Base-by-base conservation (phyloP, 2,888 invertebrate species). In the Calameuta filiformis region DNA sequence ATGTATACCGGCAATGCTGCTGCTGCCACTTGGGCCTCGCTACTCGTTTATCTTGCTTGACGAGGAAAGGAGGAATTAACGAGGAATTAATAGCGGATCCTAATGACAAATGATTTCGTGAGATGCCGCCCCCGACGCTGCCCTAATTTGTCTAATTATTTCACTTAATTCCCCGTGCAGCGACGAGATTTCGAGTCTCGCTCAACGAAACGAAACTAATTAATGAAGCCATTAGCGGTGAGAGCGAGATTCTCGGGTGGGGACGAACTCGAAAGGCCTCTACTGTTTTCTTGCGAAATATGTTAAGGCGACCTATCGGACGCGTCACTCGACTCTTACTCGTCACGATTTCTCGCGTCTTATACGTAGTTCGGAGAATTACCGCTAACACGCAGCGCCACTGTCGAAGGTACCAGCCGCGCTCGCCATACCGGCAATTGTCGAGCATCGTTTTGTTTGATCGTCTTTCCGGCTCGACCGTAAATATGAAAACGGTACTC, bases 31-130 rank as follows among this genome's bases (percentile, higher is more conserved):
- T 3, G 71, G 56, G 82, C 82, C 81, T 82, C 87, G 87, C 87
- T 84, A 89, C 89, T 91, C 91, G 90, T 91, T 91, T 91, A 89
- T 91, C 91, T 91, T 91, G 88, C 90, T 90, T 90, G 90, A 91
- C 90, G 91, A 90, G 90, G 90, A 91, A 91, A 91, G 91, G 90
- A 90, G 89, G 91, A 91, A 91, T 91, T 91, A 91, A 91, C 90
- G 90, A 91, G 91, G 91, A 91, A 91, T 91, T 91, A 91, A 91
- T 91, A 90, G 91, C 85, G 88, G 90, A 89, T 90, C 89, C 89
- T 88, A 89, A 91, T 91, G 91, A 91, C 90, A 91, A 91, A 91
- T 88, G 89, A 89, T 89, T 86, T 82, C 87, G 86, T 87, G 87
- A 84, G 83, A 82, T 82, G 84, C 23, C 85, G 83, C 77, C 74